Percentiles rank a stretch among this genome's conserved stretches.
These are phyloP conservation scores for Empidonax traillii DNA, from an alignment of 2,113 vertebrate genomes.

Conservation along the genomic window DNA sequence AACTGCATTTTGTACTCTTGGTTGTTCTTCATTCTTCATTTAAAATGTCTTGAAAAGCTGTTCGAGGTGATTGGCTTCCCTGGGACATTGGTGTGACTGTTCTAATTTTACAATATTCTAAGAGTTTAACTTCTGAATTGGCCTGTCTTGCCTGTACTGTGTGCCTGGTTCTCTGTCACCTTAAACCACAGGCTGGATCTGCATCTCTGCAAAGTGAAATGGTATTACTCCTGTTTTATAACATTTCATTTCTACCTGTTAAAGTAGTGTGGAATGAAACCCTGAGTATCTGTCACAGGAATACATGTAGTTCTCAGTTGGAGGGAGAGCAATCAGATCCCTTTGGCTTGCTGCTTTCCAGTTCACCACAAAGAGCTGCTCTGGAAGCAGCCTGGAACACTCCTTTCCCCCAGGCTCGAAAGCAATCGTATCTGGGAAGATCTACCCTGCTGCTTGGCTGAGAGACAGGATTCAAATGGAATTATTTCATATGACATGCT, in stretches of 20 bases:
- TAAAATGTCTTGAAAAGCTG: not conserved
- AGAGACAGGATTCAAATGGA: slow-evolving; percentile 50
- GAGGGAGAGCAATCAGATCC: not conserved
- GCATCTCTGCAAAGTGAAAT: not conserved
- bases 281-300: not conserved
- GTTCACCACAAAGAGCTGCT: slow-evolving; percentile 37
- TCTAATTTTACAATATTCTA: not conserved
- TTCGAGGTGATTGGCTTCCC: not conserved
- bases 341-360: slow-evolving; percentile 21
- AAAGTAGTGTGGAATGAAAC: not conserved
- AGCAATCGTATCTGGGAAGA: slow-evolving; percentile 61
- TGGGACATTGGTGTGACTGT: not conserved
- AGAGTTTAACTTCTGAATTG: not conserved
- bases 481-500: slow-evolving; percentile 50
- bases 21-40: not conserved
- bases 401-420: slow-evolving; percentile 53
- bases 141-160: not conserved
- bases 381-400: slow-evolving; percentile 37
- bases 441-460: slow-evolving; percentile 48
- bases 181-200: not conserved
- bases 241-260: not conserved
- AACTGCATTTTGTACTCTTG: not conserved
- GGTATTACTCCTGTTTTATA: not conserved
- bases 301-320: not conserved
- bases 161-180: accelerated